Base-by-base conservation (phyloP, 2,888 invertebrate genomes). In the Kryphioiulus occultus region DNA sequence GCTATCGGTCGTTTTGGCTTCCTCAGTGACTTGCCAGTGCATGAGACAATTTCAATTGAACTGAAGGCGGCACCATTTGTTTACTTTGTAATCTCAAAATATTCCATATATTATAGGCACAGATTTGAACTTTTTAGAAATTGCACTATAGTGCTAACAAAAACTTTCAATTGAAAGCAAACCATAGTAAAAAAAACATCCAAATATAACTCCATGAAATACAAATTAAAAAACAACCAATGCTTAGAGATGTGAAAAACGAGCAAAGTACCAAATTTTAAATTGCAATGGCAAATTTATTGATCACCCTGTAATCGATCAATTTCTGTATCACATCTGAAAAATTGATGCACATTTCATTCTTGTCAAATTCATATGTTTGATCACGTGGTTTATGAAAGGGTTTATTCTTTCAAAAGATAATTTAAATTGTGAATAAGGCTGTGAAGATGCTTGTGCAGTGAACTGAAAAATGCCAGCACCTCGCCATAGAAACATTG, bases 231-330 rank as follows among this genome's bases (percentile, higher is more conserved):
- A 44, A 44, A 44, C 44, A 44, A 9, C 44, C 44, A 78, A 30
- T n/a, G n/a, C n/a, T n/a, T n/a, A n/a, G n/a, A n/a, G n/a, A n/a
- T n/a, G n/a, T n/a, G n/a, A n/a, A 78, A 26, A 68, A 68, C 26
- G 0, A 2, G 17, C 30, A 30, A 78, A 78, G 26, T 30, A 17
- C 30, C 78, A 78, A 68, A 9, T 12, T 68, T 10, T 68, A 68
- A 68, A 68, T 30, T 15, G 30, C 30, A 1, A 15, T 30, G 78
- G 78, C 78, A 78, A 4, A 78, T 78, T 78, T 78, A 78, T 78
- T 78, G 78, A 78, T 78, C 78, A 78, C 78, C 78, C 78, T 78
- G 78, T 78, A 30, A 78, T 30, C 78, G 26, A 78, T 22, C 30
- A 26, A 22, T 30, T 78, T 78, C 78, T 15, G 78, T 30, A 78